phyloP scores from a whole-genome alignment of 2,888 invertebrate species.

The Ceriagrion tenellum region DNA sequence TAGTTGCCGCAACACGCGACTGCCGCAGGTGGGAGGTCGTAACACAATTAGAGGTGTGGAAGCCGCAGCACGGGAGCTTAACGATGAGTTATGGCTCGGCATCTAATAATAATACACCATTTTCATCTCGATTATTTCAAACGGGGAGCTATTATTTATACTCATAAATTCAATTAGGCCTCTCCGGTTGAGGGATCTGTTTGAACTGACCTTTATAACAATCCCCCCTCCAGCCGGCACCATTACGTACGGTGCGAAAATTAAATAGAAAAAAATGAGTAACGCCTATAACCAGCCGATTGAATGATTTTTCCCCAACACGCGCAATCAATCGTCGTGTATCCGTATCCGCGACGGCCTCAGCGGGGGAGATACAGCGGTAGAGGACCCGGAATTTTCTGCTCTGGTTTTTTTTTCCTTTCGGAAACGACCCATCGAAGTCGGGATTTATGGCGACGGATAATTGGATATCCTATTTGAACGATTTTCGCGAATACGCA shows the following conservation, averaged over 20 bases:
- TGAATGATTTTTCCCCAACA: background rate
- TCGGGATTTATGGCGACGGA: background rate
- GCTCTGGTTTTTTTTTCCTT: background rate
- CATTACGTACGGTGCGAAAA: background rate
- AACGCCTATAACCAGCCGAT: background rate
- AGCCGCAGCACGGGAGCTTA: background rate
- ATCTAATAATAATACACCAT: background rate
- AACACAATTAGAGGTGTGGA: background rate
- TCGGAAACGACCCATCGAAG: background rate
- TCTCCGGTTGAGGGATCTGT: background rate
- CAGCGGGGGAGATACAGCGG: background rate
- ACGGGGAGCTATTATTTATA: background rate
- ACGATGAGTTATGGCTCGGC: background rate
- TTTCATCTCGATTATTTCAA: background rate
- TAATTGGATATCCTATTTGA: background rate
- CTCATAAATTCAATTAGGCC: background rate
- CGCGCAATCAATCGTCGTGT: background rate
- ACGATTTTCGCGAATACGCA: background rate
- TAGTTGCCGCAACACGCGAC: background rate
- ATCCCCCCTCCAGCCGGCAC: background rate
- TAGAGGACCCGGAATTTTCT: background rate
- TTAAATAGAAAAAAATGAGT: background rate
- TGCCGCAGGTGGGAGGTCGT: background rate
- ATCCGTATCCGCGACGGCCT: background rate
- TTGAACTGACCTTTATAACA: background rate